phyloP scores from a whole-genome alignment of 2,797 vertebrate genomes.

The Merluccius polli region DNA sequence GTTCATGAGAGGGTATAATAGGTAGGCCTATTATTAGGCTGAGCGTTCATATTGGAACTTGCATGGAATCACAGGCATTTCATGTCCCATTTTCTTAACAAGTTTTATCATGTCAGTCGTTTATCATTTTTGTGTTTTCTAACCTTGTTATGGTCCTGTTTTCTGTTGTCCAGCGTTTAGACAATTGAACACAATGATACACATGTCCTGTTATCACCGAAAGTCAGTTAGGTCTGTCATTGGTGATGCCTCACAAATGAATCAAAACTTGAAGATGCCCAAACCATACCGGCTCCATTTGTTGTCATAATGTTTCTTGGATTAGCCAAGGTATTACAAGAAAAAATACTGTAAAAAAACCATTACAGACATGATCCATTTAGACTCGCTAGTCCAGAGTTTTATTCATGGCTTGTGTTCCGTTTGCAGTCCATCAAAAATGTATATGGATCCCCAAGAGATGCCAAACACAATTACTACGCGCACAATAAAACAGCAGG shows the following conservation, averaged over 20 bases:
- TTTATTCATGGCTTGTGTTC: not conserved
- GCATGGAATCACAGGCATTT: not conserved
- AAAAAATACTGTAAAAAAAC: not conserved
- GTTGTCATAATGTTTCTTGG: not conserved
- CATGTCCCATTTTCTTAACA: not conserved
- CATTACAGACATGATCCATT: not conserved
- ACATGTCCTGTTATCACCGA: no score
- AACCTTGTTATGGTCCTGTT: not conserved
- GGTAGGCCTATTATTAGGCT: constrained; percentile 2
- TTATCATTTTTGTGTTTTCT: not conserved
- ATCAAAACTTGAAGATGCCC: no score
- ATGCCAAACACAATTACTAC: constrained; percentile 1
- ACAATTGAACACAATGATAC: not conserved
- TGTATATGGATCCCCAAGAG: not conserved
- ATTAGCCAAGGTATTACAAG: not conserved
- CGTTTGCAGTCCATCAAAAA: constrained; percentile 2
- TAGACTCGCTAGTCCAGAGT: not conserved
- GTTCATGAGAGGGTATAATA: not conserved
- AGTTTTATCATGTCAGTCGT: not conserved
- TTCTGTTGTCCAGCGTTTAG: not conserved
- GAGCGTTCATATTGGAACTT: no score
- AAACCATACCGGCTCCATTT: no score
- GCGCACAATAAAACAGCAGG: not conserved
- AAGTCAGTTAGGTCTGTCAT: no score
- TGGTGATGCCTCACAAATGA: no score